Evolutionary conservation across 2,888 invertebrate species (phyloP).

Genomic region (Actias luna): DNA sequence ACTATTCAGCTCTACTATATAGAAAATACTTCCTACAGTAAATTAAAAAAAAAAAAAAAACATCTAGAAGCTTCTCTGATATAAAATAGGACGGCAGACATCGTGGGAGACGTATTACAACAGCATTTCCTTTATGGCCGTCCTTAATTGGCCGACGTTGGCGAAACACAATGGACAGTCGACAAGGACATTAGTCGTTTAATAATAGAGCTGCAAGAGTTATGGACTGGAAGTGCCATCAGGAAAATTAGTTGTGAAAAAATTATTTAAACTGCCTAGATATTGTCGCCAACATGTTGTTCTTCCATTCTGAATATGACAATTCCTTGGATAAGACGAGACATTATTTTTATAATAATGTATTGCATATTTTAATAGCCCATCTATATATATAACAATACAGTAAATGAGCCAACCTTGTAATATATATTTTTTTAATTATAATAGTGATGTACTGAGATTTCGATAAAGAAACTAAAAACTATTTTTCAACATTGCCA

Average conservation of each 20-base stretch:
- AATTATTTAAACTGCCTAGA: neutral
- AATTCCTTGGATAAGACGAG: neutral
- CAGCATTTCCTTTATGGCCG: slow-evolving; percentile 9
- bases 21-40: too few species aligned
- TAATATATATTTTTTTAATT: too few species aligned
- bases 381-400: too few species aligned
- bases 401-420: too few species aligned
- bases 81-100: slow-evolving; percentile 13
- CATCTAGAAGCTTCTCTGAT: neutral
- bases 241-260: neutral
- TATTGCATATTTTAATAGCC: too few species aligned
- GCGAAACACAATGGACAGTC: slow-evolving; percentile 5
- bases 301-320: neutral
- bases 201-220: slow-evolving; percentile 5
- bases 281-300: neutral
- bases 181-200: slow-evolving; percentile 11
- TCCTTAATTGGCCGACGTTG: slow-evolving; percentile 11
- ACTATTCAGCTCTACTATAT: too few species aligned
- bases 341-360: too few species aligned
- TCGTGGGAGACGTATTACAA: slow-evolving; percentile 14
- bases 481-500: too few species aligned
- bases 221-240: slow-evolving; percentile 9
- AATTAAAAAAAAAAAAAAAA: neutral
- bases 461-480: too few species aligned
- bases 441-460: too few species aligned